Conservation (phyloP, 2,797 vertebrate genomes). For the Ctenochaetus hawaiiensis region DNA sequence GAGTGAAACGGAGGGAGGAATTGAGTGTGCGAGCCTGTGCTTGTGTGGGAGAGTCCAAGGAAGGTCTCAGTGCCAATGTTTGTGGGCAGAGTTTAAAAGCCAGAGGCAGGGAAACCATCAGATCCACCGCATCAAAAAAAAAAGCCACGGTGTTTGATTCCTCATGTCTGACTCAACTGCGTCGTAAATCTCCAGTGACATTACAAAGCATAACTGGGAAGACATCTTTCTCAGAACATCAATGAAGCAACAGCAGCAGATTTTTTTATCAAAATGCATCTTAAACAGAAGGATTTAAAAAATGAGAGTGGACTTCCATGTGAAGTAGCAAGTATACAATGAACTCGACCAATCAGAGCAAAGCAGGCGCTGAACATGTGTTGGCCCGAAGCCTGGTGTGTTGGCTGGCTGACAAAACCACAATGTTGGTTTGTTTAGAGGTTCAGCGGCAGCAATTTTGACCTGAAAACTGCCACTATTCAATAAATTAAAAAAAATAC, state of each 20-base stretch:
- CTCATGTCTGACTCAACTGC: conserved; percentile 50
- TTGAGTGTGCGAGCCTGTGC: conserved; percentile 50
- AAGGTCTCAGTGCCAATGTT: conserved; percentile 48
- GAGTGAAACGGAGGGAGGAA: conserved; percentile 45
- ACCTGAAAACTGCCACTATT: too few species aligned
- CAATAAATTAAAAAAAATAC: too few species aligned
- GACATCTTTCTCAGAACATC: conserved; percentile 23
- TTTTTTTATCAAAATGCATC: conserved; percentile 7
- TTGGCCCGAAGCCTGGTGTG: neutral
- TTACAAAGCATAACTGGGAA: conserved; percentile 53
- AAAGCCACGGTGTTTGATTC: conserved; percentile 29
- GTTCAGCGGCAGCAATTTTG: conserved; percentile 1
- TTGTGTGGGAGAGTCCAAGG: conserved; percentile 61
- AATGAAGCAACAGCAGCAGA: conserved; percentile 1
- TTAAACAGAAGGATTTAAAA: conserved; percentile 15
- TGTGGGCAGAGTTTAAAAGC: conserved; percentile 63
- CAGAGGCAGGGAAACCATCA: conserved; percentile 47
- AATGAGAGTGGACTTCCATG: neutral
- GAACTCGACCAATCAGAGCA: conserved; percentile 8
- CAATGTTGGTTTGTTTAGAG: neutral
- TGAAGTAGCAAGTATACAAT: neutral
- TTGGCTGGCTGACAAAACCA: neutral
- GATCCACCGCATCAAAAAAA: conserved; percentile 36
- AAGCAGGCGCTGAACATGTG: neutral
- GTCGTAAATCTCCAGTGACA: conserved; percentile 40